Conservation (phyloP, 2,113 vertebrate genomes). For the Stigmatopora nigra region DNA sequence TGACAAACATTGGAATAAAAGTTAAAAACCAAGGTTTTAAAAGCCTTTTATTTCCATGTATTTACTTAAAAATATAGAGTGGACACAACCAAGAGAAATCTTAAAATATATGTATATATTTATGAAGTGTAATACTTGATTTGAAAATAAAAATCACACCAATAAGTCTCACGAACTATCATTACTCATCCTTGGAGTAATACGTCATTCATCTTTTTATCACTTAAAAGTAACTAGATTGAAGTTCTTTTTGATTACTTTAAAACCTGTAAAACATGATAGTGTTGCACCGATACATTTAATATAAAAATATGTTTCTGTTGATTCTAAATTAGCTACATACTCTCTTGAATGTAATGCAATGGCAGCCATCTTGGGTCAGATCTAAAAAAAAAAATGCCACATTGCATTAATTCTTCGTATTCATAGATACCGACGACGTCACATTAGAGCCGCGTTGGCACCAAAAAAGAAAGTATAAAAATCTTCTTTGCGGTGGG, state of each 20-base stretch:
- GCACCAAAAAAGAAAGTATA: constrained; percentile 25
- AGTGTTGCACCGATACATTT: no score
- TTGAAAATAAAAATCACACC: no score
- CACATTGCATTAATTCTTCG: no score
- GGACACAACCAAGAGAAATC: constrained; percentile 88
- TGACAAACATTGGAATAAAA: neutral
- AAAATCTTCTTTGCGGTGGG: constrained; percentile 44
- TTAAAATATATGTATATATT: constrained; percentile 40
- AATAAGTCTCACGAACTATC: neutral
- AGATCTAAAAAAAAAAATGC: no score
- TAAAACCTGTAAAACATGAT: neutral
- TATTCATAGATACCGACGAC: no score
- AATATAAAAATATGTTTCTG: no score
- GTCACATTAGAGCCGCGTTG: no score
- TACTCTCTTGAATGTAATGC: no score
- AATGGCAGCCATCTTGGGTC: no score
- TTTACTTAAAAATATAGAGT: constrained; percentile 93
- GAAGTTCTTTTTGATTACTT: neutral
- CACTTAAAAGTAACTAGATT: neutral
- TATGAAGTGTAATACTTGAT: neutral
- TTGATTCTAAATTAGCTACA: no score
- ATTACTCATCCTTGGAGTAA: neutral
- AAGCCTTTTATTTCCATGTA: constrained; percentile 44
- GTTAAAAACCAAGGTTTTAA: constrained; percentile 81
- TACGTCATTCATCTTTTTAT: neutral